These are phyloP conservation scores for Eupithecia subumbrata DNA, from an alignment of 2,888 invertebrate species.

Conservation along the genomic window DNA sequence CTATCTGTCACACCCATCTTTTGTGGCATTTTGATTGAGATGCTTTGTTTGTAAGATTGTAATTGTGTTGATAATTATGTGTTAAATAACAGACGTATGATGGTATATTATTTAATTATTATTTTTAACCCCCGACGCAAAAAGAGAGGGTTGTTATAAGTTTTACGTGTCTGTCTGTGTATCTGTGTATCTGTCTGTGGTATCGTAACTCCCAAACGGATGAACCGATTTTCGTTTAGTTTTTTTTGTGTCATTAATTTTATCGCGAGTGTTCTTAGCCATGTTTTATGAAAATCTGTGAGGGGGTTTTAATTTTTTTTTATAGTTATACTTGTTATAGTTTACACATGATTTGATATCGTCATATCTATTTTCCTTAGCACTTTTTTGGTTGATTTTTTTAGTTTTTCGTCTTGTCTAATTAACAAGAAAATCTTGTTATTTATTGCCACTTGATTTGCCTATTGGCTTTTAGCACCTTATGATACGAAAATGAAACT, in stretches of 20 bases:
- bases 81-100: background rate
- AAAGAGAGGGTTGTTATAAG: too few relatives aligned
- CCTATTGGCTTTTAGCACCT: background rate
- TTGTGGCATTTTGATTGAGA: constrained; percentile 22
- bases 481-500: background rate
- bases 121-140: too few relatives aligned
- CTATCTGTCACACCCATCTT: constrained; percentile 33
- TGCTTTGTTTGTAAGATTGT: background rate
- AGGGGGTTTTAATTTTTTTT: too few relatives aligned
- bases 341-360: background rate
- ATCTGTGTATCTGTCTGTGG: too few relatives aligned
- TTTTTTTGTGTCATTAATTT: too few relatives aligned
- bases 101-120: background rate
- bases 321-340: too few relatives aligned
- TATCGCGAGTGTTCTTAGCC: too few relatives aligned
- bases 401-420: too few relatives aligned
- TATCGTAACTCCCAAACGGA: too few relatives aligned
- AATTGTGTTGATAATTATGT: constrained; percentile 5
- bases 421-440: background rate
- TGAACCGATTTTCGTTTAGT: too few relatives aligned
- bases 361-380: background rate
- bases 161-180: too few relatives aligned
- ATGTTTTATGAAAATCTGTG: too few relatives aligned
- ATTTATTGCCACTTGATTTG: background rate
- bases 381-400: background rate